Percentiles rank a stretch among this genome's conserved stretches.
Evolutionary conservation across 30 jellyfish, hydroid and myxozoan species (phyloP).

Genomic region (Morbakka virulenta): DNA sequence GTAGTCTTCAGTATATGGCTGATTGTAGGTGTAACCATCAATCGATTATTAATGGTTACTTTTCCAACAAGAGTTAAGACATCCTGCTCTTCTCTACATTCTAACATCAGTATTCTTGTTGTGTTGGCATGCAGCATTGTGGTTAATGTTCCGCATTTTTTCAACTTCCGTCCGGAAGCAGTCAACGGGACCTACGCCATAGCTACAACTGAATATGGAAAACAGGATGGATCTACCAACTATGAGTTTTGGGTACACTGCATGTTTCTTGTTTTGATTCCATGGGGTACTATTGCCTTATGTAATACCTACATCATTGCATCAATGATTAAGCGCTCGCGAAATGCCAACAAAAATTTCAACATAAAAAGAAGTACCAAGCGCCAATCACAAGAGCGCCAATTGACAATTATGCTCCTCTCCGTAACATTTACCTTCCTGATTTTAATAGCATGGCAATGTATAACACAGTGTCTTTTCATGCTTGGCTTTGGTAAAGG

Average conservation of each 20-base stretch:
- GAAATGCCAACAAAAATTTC: no score
- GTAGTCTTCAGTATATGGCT: conserved; percentile 87
- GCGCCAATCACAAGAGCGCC: conserved; percentile 43
- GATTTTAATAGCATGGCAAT: conserved; percentile 82
- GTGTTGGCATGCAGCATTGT: no score
- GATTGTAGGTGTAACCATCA: conserved; percentile 66
- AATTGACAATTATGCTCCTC: conserved; percentile 64
- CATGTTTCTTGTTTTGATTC: conserved; percentile 72
- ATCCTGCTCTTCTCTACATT: no score
- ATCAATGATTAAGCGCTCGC: neutral
- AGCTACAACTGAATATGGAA: conserved; percentile 33
- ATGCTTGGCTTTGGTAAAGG: conserved; percentile 13
- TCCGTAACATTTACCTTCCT: conserved; percentile 66
- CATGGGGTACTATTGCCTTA: conserved; percentile 73
- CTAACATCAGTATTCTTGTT: no score
- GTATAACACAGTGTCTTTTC: conserved; percentile 81
- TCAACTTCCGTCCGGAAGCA: conserved; percentile 52
- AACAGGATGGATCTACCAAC: conserved; percentile 31
- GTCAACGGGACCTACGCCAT: neutral
- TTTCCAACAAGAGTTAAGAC: no score
- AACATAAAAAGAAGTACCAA: no score
- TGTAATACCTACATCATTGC: conserved; percentile 52
- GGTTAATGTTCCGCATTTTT: conserved; percentile 76
- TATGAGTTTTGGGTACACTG: conserved; percentile 92
- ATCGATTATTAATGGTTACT: conserved; percentile 65